These are phyloP conservation scores for Actinostola sp. DNA, from an alignment of 92 coral and sea anemone species.

Conservation along the genomic window DNA sequence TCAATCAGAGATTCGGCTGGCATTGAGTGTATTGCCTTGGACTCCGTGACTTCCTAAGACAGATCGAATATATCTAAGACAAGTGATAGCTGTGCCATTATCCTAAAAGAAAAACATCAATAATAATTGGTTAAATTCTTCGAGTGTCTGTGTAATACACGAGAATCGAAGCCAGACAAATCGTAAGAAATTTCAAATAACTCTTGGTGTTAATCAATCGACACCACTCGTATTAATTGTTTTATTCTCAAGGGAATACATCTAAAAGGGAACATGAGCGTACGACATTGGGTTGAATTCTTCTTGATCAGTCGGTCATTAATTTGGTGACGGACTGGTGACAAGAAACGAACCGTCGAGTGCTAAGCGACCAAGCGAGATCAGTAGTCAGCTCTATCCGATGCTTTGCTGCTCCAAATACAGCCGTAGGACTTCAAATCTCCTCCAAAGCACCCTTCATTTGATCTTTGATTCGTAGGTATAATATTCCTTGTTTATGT, in stretches of 20 bases:
- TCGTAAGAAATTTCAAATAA: not conserved
- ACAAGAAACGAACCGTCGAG: constrained; percentile 25
- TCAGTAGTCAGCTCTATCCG: constrained; percentile 4
- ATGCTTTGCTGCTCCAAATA: not conserved
- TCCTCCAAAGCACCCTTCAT: constrained; percentile 4
- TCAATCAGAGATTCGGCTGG: too few relatives aligned
- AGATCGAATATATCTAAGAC: too few relatives aligned
- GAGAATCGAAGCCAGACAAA: constrained; percentile 4
- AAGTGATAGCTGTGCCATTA: not conserved
- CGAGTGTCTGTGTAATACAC: constrained; percentile 1
- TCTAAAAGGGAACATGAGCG: too few relatives aligned
- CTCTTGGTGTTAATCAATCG: constrained; percentile 16
- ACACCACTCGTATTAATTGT: constrained; percentile 26
- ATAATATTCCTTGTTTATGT: not conserved
- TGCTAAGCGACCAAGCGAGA: constrained; percentile 29
- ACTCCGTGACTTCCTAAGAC: not conserved
- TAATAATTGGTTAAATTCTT: constrained; percentile 14
- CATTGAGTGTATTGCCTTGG: not conserved
- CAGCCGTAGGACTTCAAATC: not conserved
- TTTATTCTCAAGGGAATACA: constrained; percentile 26
- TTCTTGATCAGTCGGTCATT: constrained; percentile 42
- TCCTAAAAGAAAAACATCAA: not conserved
- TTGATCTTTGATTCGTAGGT: constrained; percentile 14
- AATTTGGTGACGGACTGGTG: constrained; percentile 48
- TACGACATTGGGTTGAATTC: constrained; percentile 34